phyloP scores from a whole-genome alignment of 2,888 invertebrate species.

The Noctua janthe region DNA sequence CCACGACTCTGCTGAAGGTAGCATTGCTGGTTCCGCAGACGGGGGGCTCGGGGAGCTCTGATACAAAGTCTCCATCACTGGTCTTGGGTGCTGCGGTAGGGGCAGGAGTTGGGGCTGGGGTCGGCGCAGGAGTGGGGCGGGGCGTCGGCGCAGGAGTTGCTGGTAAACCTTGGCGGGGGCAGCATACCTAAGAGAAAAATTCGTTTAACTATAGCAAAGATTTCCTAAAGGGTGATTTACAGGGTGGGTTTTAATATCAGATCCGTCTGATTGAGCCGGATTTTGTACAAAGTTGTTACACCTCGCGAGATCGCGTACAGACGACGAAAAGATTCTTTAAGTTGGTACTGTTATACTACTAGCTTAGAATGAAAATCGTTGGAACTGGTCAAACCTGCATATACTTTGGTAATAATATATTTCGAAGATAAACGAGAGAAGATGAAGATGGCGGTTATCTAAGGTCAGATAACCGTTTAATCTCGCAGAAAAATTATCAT shows the following conservation, averaged over 20 bases:
- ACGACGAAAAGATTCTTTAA: not conserved
- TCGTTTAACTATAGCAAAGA: not conserved
- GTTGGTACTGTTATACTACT: not conserved
- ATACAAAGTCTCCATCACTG: constrained; percentile 71
- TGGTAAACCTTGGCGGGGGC: constrained; percentile 76
- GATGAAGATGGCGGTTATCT: not conserved
- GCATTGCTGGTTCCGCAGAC: constrained; percentile 92
- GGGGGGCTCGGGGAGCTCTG: constrained; percentile 81
- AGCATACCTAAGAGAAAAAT: constrained; percentile 78
- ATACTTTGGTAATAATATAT: not conserved
- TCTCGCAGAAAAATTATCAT: not conserved
- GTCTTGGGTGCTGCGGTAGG: constrained; percentile 61
- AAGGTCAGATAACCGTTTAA: not conserved
- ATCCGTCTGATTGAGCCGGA: not conserved
- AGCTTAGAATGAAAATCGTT: not conserved
- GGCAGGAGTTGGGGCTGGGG: constrained; percentile 49
- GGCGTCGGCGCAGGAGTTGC: constrained; percentile 54
- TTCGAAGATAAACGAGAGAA: not conserved
- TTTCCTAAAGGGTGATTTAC: not conserved
- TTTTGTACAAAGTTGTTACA: not conserved
- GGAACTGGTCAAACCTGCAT: not conserved
- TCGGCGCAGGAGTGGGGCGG: constrained; percentile 58
- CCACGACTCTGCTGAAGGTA: constrained; percentile 92
- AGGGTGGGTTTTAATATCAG: not conserved
- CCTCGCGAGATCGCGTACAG: not conserved